These are phyloP conservation scores for Podarcis raffonei DNA, from an alignment of 2,113 vertebrate species.

Conservation along the genomic window DNA sequence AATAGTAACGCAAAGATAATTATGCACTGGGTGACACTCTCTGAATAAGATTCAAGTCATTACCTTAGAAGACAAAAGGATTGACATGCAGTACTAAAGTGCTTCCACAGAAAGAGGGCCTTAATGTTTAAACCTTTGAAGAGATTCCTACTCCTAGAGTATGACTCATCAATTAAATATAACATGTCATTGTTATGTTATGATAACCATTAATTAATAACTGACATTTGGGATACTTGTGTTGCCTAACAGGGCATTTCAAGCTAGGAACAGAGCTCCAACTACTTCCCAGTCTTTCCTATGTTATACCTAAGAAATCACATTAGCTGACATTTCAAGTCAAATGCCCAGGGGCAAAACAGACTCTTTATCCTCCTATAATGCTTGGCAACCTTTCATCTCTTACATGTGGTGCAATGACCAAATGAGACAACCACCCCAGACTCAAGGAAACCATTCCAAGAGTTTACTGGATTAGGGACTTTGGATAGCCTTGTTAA, in stretches of 20 bases:
- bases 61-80: constrained; percentile 70
- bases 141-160: constrained; percentile 51
- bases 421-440: too few relatives aligned
- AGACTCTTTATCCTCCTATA: too few relatives aligned
- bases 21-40: constrained; percentile 66
- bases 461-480: too few relatives aligned
- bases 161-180: constrained; percentile 61
- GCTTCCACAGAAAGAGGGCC: constrained; percentile 52
- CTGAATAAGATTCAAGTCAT: constrained; percentile 78
- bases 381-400: too few relatives aligned
- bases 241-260: constrained; percentile 31
- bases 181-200: constrained; percentile 31
- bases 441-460: too few relatives aligned
- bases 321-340: background rate
- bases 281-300: constrained; percentile 33
- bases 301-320: constrained; percentile 32
- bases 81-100: constrained; percentile 63
- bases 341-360: too few relatives aligned
- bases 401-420: too few relatives aligned
- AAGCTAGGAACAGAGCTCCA: constrained; percentile 36
- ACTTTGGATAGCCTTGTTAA: too few relatives aligned
- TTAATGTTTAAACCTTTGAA: constrained; percentile 57
- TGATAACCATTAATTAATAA: constrained; percentile 45
- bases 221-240: constrained; percentile 49
- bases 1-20: constrained; percentile 70